Evolutionary conservation across 2,797 vertebrate genomes (phyloP).

Genomic region (Periparus ater): DNA sequence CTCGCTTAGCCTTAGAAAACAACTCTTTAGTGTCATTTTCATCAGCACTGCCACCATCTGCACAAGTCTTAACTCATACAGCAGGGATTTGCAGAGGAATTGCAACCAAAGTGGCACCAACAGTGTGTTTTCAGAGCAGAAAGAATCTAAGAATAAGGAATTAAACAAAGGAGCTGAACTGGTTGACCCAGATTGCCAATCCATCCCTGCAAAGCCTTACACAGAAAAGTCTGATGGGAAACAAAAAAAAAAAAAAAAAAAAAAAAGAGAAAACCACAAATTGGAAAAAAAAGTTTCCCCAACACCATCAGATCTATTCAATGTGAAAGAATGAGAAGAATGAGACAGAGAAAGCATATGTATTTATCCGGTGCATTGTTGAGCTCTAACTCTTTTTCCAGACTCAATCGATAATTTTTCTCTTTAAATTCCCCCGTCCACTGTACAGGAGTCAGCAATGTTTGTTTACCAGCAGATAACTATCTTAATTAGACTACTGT

Average conservation of each 20-base stretch:
- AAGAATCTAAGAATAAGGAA: not conserved
- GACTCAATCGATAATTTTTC: conserved; percentile 30
- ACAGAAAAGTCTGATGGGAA: not conserved
- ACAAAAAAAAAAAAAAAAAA: no score
- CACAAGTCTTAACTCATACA: not conserved
- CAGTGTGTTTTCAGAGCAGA: not conserved
- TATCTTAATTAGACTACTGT: conserved; percentile 71
- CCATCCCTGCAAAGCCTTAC: not conserved
- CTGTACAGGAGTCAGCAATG: conserved; percentile 31
- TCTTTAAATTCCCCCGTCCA: conserved; percentile 25
- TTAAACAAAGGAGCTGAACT: conserved; percentile 21
- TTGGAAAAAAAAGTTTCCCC: not conserved
- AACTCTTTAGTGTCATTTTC: conserved; percentile 28
- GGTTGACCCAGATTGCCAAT: not conserved
- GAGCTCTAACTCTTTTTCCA: not conserved
- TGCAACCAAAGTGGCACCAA: not conserved
- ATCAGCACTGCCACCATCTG: conserved; percentile 37
- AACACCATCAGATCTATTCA: not conserved
- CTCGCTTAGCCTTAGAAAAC: conserved; percentile 17
- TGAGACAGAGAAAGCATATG: not conserved
- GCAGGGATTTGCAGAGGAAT: conserved; percentile 11
- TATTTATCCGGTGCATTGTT: conserved; percentile 18
- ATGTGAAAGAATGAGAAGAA: not conserved
- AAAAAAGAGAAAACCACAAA: not conserved
- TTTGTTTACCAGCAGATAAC: conserved; percentile 70